These are phyloP conservation scores for Osmoderma eremita DNA, from an alignment of 2,888 invertebrate genomes.

Conservation along the genomic window DNA sequence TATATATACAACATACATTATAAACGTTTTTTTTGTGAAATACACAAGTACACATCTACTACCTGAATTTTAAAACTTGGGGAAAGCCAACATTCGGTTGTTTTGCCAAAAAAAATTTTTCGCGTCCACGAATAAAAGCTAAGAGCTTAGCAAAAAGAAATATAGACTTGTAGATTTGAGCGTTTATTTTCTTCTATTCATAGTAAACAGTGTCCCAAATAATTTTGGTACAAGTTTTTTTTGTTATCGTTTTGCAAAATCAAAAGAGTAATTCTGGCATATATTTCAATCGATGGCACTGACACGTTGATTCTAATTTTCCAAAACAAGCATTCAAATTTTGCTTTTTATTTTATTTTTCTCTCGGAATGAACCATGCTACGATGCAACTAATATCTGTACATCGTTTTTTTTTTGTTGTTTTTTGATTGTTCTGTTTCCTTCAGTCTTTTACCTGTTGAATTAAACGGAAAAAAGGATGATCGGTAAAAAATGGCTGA, in stretches of 20 bases:
- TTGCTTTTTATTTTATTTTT: slow-evolving; percentile 21
- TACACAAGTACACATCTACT: slow-evolving; percentile 37
- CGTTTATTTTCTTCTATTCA: slow-evolving; percentile 1
- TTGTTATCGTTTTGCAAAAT: slow-evolving; percentile 9
- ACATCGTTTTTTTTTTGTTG: slow-evolving; percentile 43
- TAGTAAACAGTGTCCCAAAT: slow-evolving; percentile 17
- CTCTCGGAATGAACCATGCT: slow-evolving; percentile 39
- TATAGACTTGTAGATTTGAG: slow-evolving; percentile 1
- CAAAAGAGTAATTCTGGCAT: slow-evolving; percentile 18
- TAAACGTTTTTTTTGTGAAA: slow-evolving; percentile 1
- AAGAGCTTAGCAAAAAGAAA: slow-evolving; percentile 8
- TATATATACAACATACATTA: too few relatives aligned
- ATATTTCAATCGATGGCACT: slow-evolving; percentile 31
- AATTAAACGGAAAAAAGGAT: slow-evolving; percentile 9
- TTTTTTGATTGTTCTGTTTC: slow-evolving; percentile 28
- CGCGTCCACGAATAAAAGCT: neutral
- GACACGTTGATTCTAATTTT: slow-evolving; percentile 25
- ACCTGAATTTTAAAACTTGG: slow-evolving; percentile 51
- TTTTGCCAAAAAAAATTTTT: slow-evolving; percentile 26
- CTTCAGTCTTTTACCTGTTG: slow-evolving; percentile 20
- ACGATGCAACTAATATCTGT: slow-evolving; percentile 46
- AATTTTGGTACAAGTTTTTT: slow-evolving; percentile 4
- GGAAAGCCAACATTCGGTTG: slow-evolving; percentile 55
- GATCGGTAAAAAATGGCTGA: slow-evolving; percentile 8
- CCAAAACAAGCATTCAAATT: slow-evolving; percentile 10